Evolutionary conservation across 2,888 invertebrate species (phyloP).

Genomic region (Eupithecia inturbata): DNA sequence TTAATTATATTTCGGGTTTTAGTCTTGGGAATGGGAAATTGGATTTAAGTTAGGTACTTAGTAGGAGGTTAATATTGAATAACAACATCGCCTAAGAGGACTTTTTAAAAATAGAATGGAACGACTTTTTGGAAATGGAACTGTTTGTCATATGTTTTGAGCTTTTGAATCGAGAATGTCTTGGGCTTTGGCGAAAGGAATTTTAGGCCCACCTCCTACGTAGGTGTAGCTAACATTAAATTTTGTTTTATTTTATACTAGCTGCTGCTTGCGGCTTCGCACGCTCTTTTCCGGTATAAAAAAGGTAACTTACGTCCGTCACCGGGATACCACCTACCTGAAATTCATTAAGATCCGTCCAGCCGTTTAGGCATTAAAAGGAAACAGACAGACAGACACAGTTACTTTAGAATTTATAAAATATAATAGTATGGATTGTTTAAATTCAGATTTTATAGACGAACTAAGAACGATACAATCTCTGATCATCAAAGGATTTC

Average conservation of each 20-base stretch:
- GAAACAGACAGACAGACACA: too few relatives aligned
- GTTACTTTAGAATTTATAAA: too few relatives aligned
- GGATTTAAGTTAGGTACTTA: conserved; percentile 27
- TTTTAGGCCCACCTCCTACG: not conserved
- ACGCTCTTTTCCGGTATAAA: too few relatives aligned
- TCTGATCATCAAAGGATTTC: conserved; percentile 21
- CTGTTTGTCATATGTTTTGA: not conserved
- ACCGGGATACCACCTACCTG: too few relatives aligned
- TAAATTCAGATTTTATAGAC: not conserved
- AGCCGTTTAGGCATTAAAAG: too few relatives aligned
- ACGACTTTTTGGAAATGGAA: conserved; percentile 15
- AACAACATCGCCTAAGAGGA: conserved; percentile 21
- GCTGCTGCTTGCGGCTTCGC: too few relatives aligned
- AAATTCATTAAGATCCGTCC: too few relatives aligned
- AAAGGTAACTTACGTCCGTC: too few relatives aligned
- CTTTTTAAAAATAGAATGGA: not conserved
- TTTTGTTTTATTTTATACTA: too few relatives aligned
- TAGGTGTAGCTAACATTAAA: not conserved
- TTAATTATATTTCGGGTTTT: conserved; percentile 39
- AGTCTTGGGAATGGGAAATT: conserved; percentile 37
- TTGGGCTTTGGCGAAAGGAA: not conserved
- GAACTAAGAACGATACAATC: not conserved
- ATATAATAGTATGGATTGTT: too few relatives aligned
- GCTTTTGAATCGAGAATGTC: not conserved
- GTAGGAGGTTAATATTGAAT: conserved; percentile 27